These are phyloP conservation scores for Epistrophe eligans DNA, from an alignment of 2,888 invertebrate species.

Conservation along the genomic window DNA sequence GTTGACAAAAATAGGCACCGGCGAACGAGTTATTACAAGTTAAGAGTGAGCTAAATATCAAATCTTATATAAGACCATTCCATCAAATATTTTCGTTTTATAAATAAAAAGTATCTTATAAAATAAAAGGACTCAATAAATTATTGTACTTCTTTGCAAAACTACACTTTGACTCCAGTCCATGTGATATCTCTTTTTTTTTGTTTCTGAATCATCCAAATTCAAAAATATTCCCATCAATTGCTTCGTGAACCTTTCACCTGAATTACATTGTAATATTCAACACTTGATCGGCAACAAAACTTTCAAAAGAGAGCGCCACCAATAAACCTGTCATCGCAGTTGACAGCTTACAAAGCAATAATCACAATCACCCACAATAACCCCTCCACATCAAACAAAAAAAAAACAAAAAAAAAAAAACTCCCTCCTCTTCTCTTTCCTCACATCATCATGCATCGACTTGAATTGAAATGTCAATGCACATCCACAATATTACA, in stretches of 20 bases:
- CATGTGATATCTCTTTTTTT: background rate
- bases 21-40: no score
- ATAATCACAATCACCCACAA: constrained; percentile 40
- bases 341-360: constrained; percentile 51
- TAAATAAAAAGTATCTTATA: no score
- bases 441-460: background rate
- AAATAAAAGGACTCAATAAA: background rate
- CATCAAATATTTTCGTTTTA: no score
- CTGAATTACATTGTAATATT: background rate
- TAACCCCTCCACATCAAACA: background rate
- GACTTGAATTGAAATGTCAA: constrained; percentile 66
- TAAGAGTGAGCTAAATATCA: no score
- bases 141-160: background rate
- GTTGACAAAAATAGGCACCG: no score
- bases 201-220: background rate
- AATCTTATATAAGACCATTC: no score
- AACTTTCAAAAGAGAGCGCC: constrained; percentile 53
- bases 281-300: constrained; percentile 15
- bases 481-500: constrained; percentile 63
- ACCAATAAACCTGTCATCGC: constrained; percentile 72
- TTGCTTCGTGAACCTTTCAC: constrained; percentile 13
- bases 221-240: constrained; percentile 13
- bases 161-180: background rate
- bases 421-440: background rate
- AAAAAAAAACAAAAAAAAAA: background rate